A percentile compares a stretch with the other conserved stretches of the same genome.
Conservation (phyloP, 2,797 vertebrate species). For the Ataeniobius toweri region DNA sequence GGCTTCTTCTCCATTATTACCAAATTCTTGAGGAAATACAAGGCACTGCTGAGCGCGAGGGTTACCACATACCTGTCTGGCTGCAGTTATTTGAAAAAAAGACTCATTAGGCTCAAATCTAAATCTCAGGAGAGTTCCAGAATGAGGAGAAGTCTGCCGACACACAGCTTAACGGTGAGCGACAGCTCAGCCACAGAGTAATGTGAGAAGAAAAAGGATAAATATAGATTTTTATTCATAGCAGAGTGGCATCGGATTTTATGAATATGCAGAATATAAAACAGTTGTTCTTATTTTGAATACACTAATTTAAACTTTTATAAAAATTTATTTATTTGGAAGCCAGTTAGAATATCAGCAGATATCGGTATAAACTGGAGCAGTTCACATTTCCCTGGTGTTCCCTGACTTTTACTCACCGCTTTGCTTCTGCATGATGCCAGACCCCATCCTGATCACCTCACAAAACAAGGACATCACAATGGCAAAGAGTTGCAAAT, state of each 20-base stretch:
- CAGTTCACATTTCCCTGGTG: no score
- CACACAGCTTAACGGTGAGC: slow-evolving; percentile 16
- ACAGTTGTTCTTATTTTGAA: not conserved
- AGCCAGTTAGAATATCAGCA: not conserved
- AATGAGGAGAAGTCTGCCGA: not conserved
- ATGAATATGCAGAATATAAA: not conserved
- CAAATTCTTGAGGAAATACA: slow-evolving; percentile 57
- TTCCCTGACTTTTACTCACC: slow-evolving; percentile 63
- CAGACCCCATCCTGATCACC: slow-evolving; percentile 66
- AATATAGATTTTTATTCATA: not conserved
- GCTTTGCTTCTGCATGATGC: slow-evolving; percentile 57
- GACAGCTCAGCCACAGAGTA: slow-evolving; percentile 6
- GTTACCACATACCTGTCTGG: slow-evolving; percentile 36
- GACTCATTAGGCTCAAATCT: slow-evolving; percentile 27
- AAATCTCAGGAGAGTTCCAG: slow-evolving; percentile 2
- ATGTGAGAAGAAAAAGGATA: not conserved
- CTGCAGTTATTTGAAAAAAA: slow-evolving; percentile 4
- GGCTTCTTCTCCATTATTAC: slow-evolving; percentile 42
- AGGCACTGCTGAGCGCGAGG: slow-evolving; percentile 17
- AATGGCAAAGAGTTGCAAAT: slow-evolving; percentile 73
- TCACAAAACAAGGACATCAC: slow-evolving; percentile 72
- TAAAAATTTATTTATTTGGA: not conserved
- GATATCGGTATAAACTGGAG: not conserved
- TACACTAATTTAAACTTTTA: not conserved
- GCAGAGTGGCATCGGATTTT: not conserved